Percentiles rank a stretch among this genome's conserved stretches.
Evolutionary conservation across 2,797 vertebrate species (phyloP).

Genomic region (Thaleichthys pacificus): DNA sequence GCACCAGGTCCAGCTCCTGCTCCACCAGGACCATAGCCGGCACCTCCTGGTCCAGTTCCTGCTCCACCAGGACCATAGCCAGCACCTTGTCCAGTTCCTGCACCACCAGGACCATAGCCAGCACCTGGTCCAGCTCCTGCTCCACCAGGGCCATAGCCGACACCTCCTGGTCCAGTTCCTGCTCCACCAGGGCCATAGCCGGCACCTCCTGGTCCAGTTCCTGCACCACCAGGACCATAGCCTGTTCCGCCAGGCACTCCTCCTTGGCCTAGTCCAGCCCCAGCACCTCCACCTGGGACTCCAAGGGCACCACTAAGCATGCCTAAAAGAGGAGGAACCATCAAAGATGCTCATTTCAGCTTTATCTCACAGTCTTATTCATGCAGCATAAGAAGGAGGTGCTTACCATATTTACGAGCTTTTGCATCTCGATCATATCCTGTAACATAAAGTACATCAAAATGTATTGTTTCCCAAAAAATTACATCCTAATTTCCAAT

Average conservation of each 20-base stretch:
- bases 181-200: conserved; percentile 17
- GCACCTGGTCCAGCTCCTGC: conserved; percentile 23
- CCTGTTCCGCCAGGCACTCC: no score
- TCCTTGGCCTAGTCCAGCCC: conserved; percentile 5
- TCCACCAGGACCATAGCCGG: conserved; percentile 21
- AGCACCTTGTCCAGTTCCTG: conserved; percentile 27
- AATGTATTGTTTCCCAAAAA: background rate
- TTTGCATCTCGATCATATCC: conserved; percentile 68
- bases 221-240: conserved; percentile 1
- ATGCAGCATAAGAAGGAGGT: background rate
- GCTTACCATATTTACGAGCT: conserved; percentile 76
- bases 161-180: conserved; percentile 2
- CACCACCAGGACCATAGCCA: conserved; percentile 14
- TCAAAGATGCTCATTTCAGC: no score
- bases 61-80: conserved; percentile 45
- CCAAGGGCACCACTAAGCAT: background rate
- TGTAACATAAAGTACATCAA: conserved; percentile 33
- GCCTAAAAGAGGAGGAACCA: no score
- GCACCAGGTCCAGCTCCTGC: background rate
- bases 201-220: conserved; percentile 12
- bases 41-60: background rate
- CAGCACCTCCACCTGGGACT: conserved; percentile 6
- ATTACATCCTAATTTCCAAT: no score
- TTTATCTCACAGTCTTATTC: no score
- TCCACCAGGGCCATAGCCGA: conserved; percentile 19